Conservation (phyloP, 1,140 invertebrate genomes). For the Macrobrachium nipponense region DNA sequence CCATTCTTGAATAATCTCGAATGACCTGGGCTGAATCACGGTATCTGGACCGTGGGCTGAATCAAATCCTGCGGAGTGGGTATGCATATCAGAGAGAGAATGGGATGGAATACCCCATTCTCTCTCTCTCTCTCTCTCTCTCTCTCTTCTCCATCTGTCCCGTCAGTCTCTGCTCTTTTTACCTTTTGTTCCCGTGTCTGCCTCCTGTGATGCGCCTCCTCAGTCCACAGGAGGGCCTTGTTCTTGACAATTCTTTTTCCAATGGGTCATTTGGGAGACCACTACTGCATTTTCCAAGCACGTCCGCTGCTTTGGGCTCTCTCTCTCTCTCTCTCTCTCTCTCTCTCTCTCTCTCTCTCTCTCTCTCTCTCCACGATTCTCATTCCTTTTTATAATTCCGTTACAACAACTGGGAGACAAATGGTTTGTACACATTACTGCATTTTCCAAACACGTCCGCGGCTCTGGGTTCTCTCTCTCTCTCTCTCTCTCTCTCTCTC, state of each 20-base stretch:
- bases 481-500: neutral
- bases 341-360: neutral
- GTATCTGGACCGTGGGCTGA: no score
- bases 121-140: slow-evolving; percentile 1
- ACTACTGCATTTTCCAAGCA: neutral
- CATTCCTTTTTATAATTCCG: neutral
- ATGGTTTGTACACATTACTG: no score
- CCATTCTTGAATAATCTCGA: no score
- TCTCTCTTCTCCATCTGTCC: slow-evolving; percentile 10
- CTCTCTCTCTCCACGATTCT: neutral
- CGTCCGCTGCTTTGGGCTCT: neutral
- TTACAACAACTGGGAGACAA: no score
- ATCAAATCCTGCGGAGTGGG: no score
- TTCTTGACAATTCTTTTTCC: neutral
- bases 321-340: neutral
- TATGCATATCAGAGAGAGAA: neutral
- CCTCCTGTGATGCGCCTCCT: neutral
- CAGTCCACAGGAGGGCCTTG: neutral
- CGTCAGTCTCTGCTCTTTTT: neutral
- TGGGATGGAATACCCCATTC: neutral
- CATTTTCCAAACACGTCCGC: neutral
- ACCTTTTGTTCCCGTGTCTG: no score
- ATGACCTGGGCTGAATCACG: no score
- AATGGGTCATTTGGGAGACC: neutral
- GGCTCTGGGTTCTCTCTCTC: neutral